These are phyloP conservation scores for Stomorhina lunata DNA, from an alignment of 2,888 invertebrate genomes.

Conservation along the genomic window DNA sequence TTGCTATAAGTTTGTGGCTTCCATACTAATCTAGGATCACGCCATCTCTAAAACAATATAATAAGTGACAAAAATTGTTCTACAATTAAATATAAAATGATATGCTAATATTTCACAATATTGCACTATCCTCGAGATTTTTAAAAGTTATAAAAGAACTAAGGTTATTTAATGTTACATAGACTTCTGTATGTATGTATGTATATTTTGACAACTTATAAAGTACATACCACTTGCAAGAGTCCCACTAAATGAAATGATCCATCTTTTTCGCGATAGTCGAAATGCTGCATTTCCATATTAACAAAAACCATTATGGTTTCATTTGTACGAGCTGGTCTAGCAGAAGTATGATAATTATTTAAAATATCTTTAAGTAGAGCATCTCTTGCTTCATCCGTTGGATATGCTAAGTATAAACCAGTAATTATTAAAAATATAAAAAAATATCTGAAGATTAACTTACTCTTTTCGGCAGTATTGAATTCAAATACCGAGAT, in stretches of 20 bases:
- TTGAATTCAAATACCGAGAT: not conserved
- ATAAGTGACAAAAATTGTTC: too few species aligned
- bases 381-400: slow-evolving; percentile 49
- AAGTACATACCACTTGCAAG: slow-evolving; percentile 64
- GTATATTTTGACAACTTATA: too few species aligned
- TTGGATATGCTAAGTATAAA: slow-evolving; percentile 32
- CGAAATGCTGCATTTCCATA: slow-evolving; percentile 67
- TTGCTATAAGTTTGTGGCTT: slow-evolving; percentile 84
- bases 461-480: slow-evolving; percentile 49
- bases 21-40: slow-evolving; percentile 86
- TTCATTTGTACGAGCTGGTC: slow-evolving; percentile 60
- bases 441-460: not conserved
- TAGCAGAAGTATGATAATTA: slow-evolving; percentile 64
- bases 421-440: not conserved
- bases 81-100: too few species aligned
- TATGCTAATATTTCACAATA: too few species aligned
- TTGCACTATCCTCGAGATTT: too few species aligned
- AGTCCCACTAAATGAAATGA: slow-evolving; percentile 67
- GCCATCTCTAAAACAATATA: slow-evolving; percentile 85
- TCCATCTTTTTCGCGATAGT: slow-evolving; percentile 66
- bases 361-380: slow-evolving; percentile 66
- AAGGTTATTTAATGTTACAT: too few species aligned
- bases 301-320: slow-evolving; percentile 54
- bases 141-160: too few species aligned
- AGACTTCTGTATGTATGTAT: too few species aligned